Base-by-base conservation (phyloP, 2,113 vertebrate species). In the Sebastes schlegelii region DNA sequence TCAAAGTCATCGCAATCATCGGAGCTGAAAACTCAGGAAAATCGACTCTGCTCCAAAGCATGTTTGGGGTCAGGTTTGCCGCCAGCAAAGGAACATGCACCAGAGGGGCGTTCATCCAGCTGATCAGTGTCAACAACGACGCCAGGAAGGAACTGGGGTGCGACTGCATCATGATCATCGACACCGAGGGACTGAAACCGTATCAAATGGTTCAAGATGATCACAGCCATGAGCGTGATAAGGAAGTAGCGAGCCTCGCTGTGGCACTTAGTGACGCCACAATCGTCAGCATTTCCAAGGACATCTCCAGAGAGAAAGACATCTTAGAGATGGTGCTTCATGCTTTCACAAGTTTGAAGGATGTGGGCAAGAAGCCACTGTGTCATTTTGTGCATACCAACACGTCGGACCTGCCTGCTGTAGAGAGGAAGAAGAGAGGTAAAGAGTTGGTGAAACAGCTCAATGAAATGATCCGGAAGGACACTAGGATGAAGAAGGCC, bases 61-160 rank as follows among this genome's bases (percentile, higher is more conserved):
- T 97, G 96, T 97, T 97, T 79, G 96, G 96, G 17, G 89, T 96
- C 42, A 95, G 95, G 80, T 96, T 97, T 86, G 92, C 95, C 21
- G 94, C 96, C 1, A 94, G 96, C 80, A 94, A 89, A 87, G 93
- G 94, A 17, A 85, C 92, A 67, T 93, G 95, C 43, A 95, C 96
- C 6, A 89, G 93, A 48, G 96, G 96, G 40, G 95, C 96, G 55
- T 96, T 94, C 8, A 92, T 94, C 90, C 64, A 84, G 67, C 77
- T 95, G 16, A 88, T 95, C 51, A 90, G 23, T 87, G 79, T 94
- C 66, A 57, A 65, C 52, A 86, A 92, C 40, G 63, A 93, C 19
- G 4, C 91, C n/a, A 86, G 54, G 58, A 12, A 89, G 1, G 74
- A 84, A 46, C 90, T 96, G 5, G 87, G 92, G 43, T 95, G 93